phyloP scores from a whole-genome alignment of 2,113 vertebrate genomes.

The Panurus biarmicus region DNA sequence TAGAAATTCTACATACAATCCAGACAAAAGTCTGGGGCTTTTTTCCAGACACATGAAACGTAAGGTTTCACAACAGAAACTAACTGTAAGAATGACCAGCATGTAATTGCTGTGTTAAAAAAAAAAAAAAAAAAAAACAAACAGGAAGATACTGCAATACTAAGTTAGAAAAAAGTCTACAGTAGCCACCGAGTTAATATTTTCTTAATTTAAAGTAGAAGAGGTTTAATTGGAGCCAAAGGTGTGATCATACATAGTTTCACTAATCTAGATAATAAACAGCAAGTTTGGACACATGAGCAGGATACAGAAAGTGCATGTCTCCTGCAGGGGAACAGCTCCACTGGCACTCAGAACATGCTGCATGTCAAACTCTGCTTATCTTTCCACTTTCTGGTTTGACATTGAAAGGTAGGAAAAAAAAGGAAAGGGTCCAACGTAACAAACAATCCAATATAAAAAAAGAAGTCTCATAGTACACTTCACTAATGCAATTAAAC shows the following conservation, averaged over 20 bases:
- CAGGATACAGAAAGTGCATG: neutral
- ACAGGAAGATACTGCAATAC: neutral
- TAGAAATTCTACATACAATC: neutral
- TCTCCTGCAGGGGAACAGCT: neutral
- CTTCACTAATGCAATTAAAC: neutral
- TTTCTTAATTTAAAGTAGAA: neutral
- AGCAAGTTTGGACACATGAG: fast-evolving
- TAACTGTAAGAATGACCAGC: neutral
- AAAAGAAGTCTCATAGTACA: neutral
- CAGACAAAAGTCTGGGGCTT: neutral
- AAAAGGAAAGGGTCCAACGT: neutral
- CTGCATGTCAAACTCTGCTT: neutral
- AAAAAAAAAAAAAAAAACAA: too few relatives aligned
- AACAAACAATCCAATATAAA: neutral
- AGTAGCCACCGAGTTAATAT: neutral
- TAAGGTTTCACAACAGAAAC: neutral
- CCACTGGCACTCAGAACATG: fast-evolving
- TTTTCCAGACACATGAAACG: neutral
- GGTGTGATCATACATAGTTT: neutral
- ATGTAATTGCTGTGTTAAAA: neutral
- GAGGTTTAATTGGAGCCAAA: neutral
- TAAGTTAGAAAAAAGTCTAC: neutral
- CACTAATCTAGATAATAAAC: neutral
- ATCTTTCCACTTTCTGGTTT: neutral
- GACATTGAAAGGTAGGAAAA: neutral